A percentile compares a stretch with the other conserved stretches of the same genome.
These are phyloP conservation scores for Carcina quercana DNA, from an alignment of 2,888 invertebrate genomes.

Conservation along the genomic window DNA sequence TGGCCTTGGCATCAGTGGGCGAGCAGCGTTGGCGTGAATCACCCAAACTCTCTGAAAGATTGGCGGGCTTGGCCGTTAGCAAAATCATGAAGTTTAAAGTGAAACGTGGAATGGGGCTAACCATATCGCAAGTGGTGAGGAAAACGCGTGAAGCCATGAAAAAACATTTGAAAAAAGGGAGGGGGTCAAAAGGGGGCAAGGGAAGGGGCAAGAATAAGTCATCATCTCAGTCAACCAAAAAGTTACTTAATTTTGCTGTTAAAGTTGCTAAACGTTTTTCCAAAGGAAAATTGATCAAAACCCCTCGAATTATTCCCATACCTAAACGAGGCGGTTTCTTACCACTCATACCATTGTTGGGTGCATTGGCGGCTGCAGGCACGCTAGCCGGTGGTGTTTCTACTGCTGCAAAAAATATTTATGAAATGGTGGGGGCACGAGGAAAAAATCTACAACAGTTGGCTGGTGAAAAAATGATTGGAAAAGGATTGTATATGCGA, in stretches of 20 bases:
- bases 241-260: not conserved
- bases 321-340: conserved; percentile 33
- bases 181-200: no score
- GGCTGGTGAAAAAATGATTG: conserved; percentile 5
- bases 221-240: no score
- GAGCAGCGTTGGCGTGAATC: no score
- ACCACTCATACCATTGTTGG: conserved; percentile 34
- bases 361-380: conserved; percentile 31
- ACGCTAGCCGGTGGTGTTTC: conserved; percentile 33
- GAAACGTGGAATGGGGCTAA: conserved; percentile 4
- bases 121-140: not conserved
- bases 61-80: conserved; percentile 9
- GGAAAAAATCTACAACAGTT: conserved; percentile 17
- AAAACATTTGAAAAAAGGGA: no score
- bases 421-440: conserved; percentile 27
- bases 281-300: not conserved
- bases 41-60: no score
- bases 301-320: conserved; percentile 15
- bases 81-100: conserved; percentile 9
- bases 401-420: conserved; percentile 28
- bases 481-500: conserved; percentile 36
- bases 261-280: conserved; percentile 1
- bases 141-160: not conserved
- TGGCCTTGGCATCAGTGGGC: conserved; percentile 15
- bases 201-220: no score